Percentiles rank a stretch among this genome's conserved stretches.
Conservation (phyloP, 2,113 vertebrate genomes). For the Apistogramma diplotaenia region DNA sequence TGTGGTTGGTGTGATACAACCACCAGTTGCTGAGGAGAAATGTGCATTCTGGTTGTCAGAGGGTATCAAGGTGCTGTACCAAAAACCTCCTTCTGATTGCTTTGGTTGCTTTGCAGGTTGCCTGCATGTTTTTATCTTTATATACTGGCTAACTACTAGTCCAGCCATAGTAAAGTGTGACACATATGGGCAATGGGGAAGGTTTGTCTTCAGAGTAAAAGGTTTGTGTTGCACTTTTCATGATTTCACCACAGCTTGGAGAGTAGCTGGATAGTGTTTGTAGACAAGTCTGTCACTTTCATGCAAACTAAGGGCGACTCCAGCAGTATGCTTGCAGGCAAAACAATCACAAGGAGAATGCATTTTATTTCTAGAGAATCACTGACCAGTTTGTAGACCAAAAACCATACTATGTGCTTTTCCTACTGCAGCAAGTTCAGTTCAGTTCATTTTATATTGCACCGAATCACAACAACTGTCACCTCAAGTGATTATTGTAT, state of each 20-base stretch:
- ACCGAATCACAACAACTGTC: no score
- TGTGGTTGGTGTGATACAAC: background rate
- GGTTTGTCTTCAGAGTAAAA: no score
- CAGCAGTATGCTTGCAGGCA: background rate
- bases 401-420: constrained; percentile 6
- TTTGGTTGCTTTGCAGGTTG: background rate
- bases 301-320: background rate
- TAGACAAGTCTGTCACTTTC: background rate
- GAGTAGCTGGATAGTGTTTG: no score
- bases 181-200: background rate
- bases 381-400: background rate
- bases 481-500: background rate
- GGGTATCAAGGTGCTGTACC: no score
- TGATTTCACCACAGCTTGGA: no score
- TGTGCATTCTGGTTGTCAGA: background rate
- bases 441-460: no score
- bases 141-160: background rate
- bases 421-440: background rate
- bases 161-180: background rate
- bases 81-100: background rate
- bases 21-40: background rate
- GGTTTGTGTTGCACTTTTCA: no score
- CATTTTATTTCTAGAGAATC: background rate
- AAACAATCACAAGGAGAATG: background rate
- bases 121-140: background rate